Conservation (phyloP, 2,888 invertebrate species). For the Tenthredo scrophulariae region DNA sequence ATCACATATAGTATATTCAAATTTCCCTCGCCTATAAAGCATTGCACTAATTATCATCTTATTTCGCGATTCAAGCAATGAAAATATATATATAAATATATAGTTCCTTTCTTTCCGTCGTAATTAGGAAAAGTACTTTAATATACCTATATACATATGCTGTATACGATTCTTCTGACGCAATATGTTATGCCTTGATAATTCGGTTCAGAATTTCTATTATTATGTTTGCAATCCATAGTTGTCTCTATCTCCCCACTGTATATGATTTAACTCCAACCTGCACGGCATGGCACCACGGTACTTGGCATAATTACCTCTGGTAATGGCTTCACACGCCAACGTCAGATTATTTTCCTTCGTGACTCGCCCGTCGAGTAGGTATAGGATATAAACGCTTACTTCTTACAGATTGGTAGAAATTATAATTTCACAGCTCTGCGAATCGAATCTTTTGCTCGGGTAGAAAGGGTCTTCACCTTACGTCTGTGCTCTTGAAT, state of each 20-base stretch:
- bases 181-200: not conserved
- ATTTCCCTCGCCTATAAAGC: not conserved
- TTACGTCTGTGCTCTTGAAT: not conserved
- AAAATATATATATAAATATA: too few relatives aligned
- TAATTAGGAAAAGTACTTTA: too few relatives aligned
- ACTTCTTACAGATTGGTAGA: conserved; percentile 40
- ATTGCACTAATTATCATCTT: not conserved
- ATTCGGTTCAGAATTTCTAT: conserved; percentile 45
- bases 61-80: conserved; percentile 7
- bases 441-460: not conserved
- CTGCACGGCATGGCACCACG: conserved; percentile 1
- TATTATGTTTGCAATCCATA: conserved; percentile 47
- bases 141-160: too few relatives aligned
- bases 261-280: not conserved
- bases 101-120: not conserved
- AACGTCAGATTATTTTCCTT: conserved; percentile 45
- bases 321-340: conserved; percentile 53
- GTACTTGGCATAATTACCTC: conserved; percentile 52
- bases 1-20: not conserved
- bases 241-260: not conserved
- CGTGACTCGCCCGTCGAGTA: conserved; percentile 40
- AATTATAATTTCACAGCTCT: conserved; percentile 28
- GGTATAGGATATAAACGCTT: conserved; percentile 37
- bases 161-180: too few relatives aligned
- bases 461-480: conserved; percentile 15